Evolutionary conservation across 2,797 vertebrate species (phyloP).

Genomic region (Okamejei kenojei): DNA sequence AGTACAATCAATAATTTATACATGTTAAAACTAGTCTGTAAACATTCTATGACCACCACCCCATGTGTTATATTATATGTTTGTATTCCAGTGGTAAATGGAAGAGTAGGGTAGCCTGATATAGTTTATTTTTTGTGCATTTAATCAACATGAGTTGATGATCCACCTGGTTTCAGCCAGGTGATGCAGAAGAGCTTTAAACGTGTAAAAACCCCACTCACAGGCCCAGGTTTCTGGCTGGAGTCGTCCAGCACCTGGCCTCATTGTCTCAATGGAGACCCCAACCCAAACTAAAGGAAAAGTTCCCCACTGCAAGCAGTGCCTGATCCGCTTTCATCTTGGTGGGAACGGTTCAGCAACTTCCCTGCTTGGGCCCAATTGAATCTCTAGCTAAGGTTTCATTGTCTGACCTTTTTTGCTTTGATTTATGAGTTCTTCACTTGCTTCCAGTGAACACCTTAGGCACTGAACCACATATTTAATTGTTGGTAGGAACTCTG

Average conservation of each 20-base stretch:
- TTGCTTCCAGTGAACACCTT: not conserved
- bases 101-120: no score
- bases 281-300: no score
- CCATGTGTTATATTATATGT: not conserved
- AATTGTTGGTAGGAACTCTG: no score
- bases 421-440: not conserved
- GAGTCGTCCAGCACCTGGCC: not conserved
- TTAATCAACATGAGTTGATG: not conserved
- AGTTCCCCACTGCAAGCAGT: no score
- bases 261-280: not conserved
- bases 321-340: not conserved
- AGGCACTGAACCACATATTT: not conserved
- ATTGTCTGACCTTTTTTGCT: not conserved
- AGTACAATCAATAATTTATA: not conserved
- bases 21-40: not conserved
- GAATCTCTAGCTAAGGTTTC: not conserved
- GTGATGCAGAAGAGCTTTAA: no score
- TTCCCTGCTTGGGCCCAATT: no score
- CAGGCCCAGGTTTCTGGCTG: not conserved
- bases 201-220: not conserved
- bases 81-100: not conserved
- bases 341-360: not conserved
- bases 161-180: not conserved
- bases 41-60: not conserved
- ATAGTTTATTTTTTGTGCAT: not conserved